These are phyloP conservation scores for Ploceus nigricollis DNA, from an alignment of 2,113 vertebrate species.

Conservation along the genomic window DNA sequence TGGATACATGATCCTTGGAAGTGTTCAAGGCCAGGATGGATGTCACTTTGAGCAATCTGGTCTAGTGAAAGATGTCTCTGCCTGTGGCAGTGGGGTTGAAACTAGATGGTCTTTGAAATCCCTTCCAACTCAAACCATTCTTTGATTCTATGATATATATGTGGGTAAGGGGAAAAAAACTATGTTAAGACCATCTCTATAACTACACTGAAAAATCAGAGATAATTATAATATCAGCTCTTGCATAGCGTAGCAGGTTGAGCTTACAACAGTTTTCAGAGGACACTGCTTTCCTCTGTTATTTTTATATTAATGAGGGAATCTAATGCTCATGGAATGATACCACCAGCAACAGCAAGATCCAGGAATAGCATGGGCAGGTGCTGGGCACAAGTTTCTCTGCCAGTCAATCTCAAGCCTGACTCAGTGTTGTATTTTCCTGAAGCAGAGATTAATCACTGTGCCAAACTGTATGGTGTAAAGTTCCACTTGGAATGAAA, in stretches of 20 bases:
- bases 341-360: not conserved
- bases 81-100: not conserved
- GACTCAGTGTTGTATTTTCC: not conserved
- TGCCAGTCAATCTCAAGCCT: slow-evolving; percentile 23
- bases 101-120: not conserved
- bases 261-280: not conserved
- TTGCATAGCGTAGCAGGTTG: not conserved
- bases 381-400: slow-evolving; percentile 4
- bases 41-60: not conserved
- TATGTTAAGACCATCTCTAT: not conserved
- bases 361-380: slow-evolving; percentile 36
- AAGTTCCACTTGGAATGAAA: not conserved
- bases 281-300: not conserved
- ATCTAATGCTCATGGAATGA: not conserved
- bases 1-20: not conserved
- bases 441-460: not conserved
- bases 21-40: not conserved
- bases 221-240: not conserved
- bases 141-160: not conserved
- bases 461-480: not conserved
- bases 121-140: not conserved
- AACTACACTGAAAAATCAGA: not conserved
- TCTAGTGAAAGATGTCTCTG: not conserved
- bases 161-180: not conserved
- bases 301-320: not conserved